These are phyloP conservation scores for Tortricodes alternella DNA, from an alignment of 2,888 invertebrate species.

Conservation along the genomic window DNA sequence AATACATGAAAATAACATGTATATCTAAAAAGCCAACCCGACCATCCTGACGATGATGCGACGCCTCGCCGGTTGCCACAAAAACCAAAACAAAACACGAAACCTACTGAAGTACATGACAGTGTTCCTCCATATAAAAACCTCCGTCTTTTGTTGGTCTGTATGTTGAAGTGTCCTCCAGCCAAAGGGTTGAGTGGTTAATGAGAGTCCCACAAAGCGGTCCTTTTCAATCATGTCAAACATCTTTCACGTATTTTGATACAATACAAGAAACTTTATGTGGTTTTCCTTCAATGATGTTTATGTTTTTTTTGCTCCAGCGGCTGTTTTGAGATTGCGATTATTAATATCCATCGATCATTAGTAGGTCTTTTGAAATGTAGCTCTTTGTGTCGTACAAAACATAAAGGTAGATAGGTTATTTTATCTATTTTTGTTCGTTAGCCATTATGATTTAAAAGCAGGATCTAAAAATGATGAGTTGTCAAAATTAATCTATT, in stretches of 20 bases:
- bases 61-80: not conserved
- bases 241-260: conserved; percentile 43
- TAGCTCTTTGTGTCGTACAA: conserved; percentile 7
- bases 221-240: conserved; percentile 33
- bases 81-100: conserved; percentile 15
- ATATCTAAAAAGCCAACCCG: not conserved
- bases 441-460: conserved; percentile 1
- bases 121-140: conserved; percentile 44
- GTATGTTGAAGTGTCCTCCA: conserved; percentile 39
- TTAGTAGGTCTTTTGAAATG: conserved; percentile 23
- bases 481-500: not conserved
- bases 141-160: conserved; percentile 54
- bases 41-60: not conserved
- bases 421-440: conserved; percentile 14
- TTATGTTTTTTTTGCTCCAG: conserved; percentile 13
- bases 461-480: not conserved
- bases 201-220: conserved; percentile 54
- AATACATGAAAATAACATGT: not conserved
- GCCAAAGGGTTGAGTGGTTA: conserved; percentile 64
- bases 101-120: conserved; percentile 36
- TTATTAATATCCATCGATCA: conserved; percentile 27
- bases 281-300: conserved; percentile 37
- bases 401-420: conserved; percentile 3
- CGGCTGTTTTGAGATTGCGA: conserved; percentile 14
- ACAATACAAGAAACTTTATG: conserved; percentile 39